Conservation (phyloP, 2,888 invertebrate species). For the Ferdinandea cuprea region DNA sequence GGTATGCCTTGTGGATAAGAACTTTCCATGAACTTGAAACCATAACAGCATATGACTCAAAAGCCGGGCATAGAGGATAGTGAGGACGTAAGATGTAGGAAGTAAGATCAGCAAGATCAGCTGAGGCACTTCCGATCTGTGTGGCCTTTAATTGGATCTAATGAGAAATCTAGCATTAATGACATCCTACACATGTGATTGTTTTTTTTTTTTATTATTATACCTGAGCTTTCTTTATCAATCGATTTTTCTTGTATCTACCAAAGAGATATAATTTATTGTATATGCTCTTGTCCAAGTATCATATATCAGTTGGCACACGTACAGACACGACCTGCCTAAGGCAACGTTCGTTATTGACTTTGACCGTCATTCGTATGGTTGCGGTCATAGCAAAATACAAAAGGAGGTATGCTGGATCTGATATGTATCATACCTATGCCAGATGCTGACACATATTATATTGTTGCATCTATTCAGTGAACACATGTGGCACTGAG, state of each 20-base stretch:
- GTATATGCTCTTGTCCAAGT: slow-evolving; percentile 1
- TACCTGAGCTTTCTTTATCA: slow-evolving; percentile 2
- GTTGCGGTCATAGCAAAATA: slow-evolving; percentile 16
- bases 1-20: slow-evolving; percentile 1
- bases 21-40: slow-evolving; percentile 37
- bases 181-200: slow-evolving; percentile 14
- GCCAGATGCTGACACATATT: not conserved
- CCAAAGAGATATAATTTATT: not conserved
- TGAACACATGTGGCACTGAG: not conserved
- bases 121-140: slow-evolving; percentile 10
- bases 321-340: slow-evolving; percentile 8
- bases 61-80: not conserved
- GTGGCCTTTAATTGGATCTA: slow-evolving; percentile 8
- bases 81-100: slow-evolving; percentile 5
- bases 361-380: slow-evolving; percentile 39
- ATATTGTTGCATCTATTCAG: slow-evolving; percentile 16
- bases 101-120: slow-evolving; percentile 11
- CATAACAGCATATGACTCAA: not conserved
- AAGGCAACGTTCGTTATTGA: slow-evolving; percentile 35
- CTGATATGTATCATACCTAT: not conserved
- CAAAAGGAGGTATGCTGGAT: slow-evolving; percentile 8
- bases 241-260: not conserved
- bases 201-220: not conserved
- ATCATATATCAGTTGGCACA: not conserved
- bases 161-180: slow-evolving; percentile 25